Base-by-base conservation (phyloP, 2,113 vertebrate genomes). In the Aldabrachelys gigantea region DNA sequence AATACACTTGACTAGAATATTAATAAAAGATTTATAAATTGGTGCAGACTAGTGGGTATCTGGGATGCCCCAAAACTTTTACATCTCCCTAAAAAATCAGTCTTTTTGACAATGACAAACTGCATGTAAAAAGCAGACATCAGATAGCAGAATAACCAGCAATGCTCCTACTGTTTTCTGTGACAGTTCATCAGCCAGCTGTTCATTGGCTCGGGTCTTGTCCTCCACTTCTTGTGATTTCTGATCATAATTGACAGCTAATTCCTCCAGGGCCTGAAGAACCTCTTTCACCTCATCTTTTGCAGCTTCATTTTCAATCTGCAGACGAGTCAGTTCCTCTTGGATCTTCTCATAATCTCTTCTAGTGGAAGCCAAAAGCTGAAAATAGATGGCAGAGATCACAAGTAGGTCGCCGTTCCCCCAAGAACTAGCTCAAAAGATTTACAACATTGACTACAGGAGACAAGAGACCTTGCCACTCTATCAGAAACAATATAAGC, bases 211-310 rank as follows among this genome's bases (percentile, higher is more conserved):
- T 52, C 96, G 97, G 27, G 98, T 98, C 91, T 98, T 98, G 96
- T 99, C 98, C 96, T 99, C 99, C 91, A 99, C 99, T 93, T 99
- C 98, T 85, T 99, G 99, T 87, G 99, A 99, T 97, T 99, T 99
- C 98, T 99, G 99, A 97, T 99, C 99, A 1, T 99, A 99, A 92
- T 99, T 99, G 96, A 99, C 99, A 31, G 99, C 99, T 87, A 99
- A 98, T 95, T 99, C 99, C 92, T 99, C 99, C 97, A 99, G 97
- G 13, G 99, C 99, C 95, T 99, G 99, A 24, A 99, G 99, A 85
- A 99, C 99, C 98, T 99, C 99, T 96, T 99, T 99, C 97, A 99
- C 99, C 93, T 99, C 99, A 21, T 99, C 99, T 97, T 99, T 99
- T 2, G 99, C 99, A 8, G 99, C 99, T 88, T 99, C 99, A 0